Conservation (phyloP, 1,140 invertebrate species). For the Nylanderia fulva region DNA sequence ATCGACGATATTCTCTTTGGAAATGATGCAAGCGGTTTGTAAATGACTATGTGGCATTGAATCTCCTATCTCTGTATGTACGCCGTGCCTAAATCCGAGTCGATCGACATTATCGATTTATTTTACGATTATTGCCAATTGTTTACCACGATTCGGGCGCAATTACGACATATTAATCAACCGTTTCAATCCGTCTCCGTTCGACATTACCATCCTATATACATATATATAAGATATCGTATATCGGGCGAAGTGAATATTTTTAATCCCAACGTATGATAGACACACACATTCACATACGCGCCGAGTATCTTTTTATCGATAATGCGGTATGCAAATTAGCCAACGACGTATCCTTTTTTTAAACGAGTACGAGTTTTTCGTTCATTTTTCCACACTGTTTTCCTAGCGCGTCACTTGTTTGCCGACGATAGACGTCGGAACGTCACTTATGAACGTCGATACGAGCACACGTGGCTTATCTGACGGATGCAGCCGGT, state of each 20-base stretch:
- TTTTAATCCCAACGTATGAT: neutral
- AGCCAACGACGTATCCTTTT: neutral
- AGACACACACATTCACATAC: no score
- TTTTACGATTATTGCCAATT: conserved; percentile 58
- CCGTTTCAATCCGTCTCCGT: neutral
- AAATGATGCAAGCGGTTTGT: conserved; percentile 55
- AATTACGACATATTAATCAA: conserved; percentile 46
- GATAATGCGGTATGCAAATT: neutral
- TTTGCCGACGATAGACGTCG: conserved; percentile 46
- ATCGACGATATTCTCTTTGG: conserved; percentile 43
- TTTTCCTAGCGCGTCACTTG: conserved; percentile 32
- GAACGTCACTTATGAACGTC: conserved; percentile 49
- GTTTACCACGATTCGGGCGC: conserved; percentile 39
- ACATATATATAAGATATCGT: conserved; percentile 48
- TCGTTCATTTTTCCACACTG: conserved; percentile 24
- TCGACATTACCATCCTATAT: neutral
- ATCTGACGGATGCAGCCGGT: conserved; percentile 51
- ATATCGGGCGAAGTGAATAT: neutral
- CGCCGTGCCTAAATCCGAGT: conserved; percentile 10
- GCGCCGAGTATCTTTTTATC: neutral
- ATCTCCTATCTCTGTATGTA: conserved; percentile 18
- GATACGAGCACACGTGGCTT: conserved; percentile 51
- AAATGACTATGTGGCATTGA: conserved; percentile 43
- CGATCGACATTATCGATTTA: conserved; percentile 51
- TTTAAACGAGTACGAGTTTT: neutral